Evolutionary conservation across 2,113 vertebrate genomes (phyloP), one percentile per base, ranked within the genome.

Genomic region (Halichoerus grypus): DNA sequence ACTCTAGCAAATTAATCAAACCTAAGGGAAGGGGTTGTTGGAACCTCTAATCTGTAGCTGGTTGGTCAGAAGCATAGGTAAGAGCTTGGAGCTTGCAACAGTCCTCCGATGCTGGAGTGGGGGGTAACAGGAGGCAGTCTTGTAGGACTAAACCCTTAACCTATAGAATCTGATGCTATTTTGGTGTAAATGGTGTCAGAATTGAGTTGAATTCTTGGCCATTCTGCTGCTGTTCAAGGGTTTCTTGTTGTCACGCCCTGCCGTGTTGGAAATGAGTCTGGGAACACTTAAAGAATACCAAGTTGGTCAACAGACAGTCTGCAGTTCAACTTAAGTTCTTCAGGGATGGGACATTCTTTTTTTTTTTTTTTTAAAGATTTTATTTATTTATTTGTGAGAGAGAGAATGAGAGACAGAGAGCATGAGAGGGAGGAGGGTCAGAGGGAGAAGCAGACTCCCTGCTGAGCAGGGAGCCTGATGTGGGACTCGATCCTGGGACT

Each of bases 301-400:
- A 74, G 7, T 2, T 85, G 19, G 19, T 71, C 59, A 46, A 74
- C 9, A n/a, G 53, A 33, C 2, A 72, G 22, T 72, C 63, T 63
- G 28, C 55, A 9, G 0, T 55, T 95, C 55, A 59, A 42, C 39
- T 76, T 81, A 80, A 86, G 33, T 28, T 59, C 5, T 80, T 55
- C 2, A 36, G 33, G 5, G 4, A 1, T 16, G 15, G 0, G 0
- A 69, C 0, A 31, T 71, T 57, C 3, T n/a, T 81, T 55, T 46
- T 51, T 51, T 51, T 51, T 51, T 10, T 51, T 51, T 51, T 51
- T 51, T 51, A 7, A 51, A 51, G 49, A 12, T 51, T 51, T 51
- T 51, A 51, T 51, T 51, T 51, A 51, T 51, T 51, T 51, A 51
- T 51, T 51, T 51, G 12, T 8, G 39, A 42, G 39, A 42, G 39